Evolutionary conservation across 2,888 invertebrate genomes (phyloP), one percentile per base, ranked within the genome.

Genomic region (Resseliella maxima): DNA sequence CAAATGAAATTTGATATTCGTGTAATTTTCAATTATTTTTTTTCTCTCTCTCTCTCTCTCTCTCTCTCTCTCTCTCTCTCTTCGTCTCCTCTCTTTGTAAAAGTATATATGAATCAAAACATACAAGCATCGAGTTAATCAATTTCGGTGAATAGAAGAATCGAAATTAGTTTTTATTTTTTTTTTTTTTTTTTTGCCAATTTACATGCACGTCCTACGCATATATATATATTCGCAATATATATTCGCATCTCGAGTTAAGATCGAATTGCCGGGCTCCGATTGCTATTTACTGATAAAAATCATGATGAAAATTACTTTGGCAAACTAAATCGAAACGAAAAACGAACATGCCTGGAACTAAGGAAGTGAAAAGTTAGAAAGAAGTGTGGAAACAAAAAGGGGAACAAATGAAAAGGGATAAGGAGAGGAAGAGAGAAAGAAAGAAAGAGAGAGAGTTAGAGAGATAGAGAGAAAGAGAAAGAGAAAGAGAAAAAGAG

Each of bases 301-400:
- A 72, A 72, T 31, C 72, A 72, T 72, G 72, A 72, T 72, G 72
- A 72, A 72, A 72, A 72, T 72, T 72, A 72, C 72, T 72, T 72
- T 72, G 72, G 72, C 72, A 72, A n/a, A 72, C 72, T 31, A 72
- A 72, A 12, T 15, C 24, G 24, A 24, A 2, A 18, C 24, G 12
- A 59, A 59, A 12, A 24, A 12, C 31, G 31, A 8, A n/a, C n/a
- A n/a, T n/a, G n/a, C n/a, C n/a, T n/a, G n/a, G n/a, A n/a, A n/a
- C n/a, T n/a, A n/a, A n/a, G n/a, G n/a, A n/a, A n/a, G n/a, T n/a
- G n/a, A n/a, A n/a, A n/a, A n/a, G n/a, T n/a, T n/a, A n/a, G n/a
- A n/a, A n/a, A n/a, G n/a, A n/a, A n/a, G n/a, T n/a, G n/a, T n/a
- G n/a, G n/a, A n/a, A n/a, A n/a, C n/a, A n/a, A n/a, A n/a, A n/a